Evolutionary conservation across 2,888 invertebrate genomes (phyloP), one percentile per base, ranked within the genome.

Genomic region (Drosophila nr. fundita): DNA sequence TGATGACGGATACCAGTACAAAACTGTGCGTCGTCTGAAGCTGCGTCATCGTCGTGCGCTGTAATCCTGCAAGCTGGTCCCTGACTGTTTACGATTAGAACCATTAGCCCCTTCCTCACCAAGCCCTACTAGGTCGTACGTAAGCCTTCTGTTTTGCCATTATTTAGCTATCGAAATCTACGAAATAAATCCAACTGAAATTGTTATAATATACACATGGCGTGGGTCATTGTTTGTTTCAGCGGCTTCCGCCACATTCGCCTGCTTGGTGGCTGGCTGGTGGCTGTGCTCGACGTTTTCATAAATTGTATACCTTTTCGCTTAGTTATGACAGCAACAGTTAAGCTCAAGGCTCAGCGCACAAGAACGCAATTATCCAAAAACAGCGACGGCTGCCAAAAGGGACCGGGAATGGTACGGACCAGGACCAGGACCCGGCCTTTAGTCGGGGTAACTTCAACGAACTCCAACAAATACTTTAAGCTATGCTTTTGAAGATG

Each of bases 401-500:
- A 62, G 64, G 71, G 67, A 63, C 45, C 42, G 55, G 62, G 45
- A 45, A 40, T 62, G 55, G 62, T 65, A 42, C 32, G 36, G 64
- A 45, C 21, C 45, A 3, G 21, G 45, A 21, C 13, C 42, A 13
- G 13, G 21, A 42, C 13, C 21, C 24, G 15, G 45, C 45, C 76
- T 78, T 77, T 75, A 65, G 57, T 63, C 63, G 52, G 60, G 58
- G 73, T 71, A 74, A 73, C 90, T 88, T 85, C 76, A 76, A 68
- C 89, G 84, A 86, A 80, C 75, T 82, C 89, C 70, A 82, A 82
- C 90, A 88, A 90, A 89, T 89, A 90, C 83, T 89, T 90, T 90
- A 88, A 88, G 88, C 89, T 83, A 86, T 87, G 87, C 89, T 87
- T 90, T 89, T 89, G 90, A 88, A 87, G 88, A 88, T 90, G 88